Evolutionary conservation across 1,140 invertebrate genomes (phyloP).

Genomic region (Phenacoccus solenopsis): DNA sequence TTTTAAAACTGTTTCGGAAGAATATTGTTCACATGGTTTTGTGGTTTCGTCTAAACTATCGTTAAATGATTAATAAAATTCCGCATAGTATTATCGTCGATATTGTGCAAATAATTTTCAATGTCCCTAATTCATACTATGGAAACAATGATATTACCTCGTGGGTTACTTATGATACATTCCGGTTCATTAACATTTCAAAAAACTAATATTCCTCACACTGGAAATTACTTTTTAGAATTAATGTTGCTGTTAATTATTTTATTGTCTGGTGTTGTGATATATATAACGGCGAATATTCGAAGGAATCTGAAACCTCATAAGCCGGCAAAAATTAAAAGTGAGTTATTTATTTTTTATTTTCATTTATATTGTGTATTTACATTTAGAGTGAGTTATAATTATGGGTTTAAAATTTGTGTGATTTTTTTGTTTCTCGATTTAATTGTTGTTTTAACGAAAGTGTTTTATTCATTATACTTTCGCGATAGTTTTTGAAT

Average conservation of each 20-base stretch:
- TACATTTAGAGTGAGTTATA: too few relatives aligned
- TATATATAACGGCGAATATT: not conserved
- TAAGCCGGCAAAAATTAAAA: not conserved
- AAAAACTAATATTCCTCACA: not conserved
- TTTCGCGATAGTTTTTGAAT: too few relatives aligned
- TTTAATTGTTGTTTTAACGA: too few relatives aligned
- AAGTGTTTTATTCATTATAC: too few relatives aligned
- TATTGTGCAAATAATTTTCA: not conserved
- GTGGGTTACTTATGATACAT: conserved; percentile 2
- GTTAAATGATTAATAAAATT: not conserved
- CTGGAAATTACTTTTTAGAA: not conserved
- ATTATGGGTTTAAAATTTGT: too few relatives aligned
- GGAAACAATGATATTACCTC: not conserved
- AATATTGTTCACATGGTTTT: not conserved
- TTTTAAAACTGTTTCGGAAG: not conserved
- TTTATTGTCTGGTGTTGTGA: not conserved
- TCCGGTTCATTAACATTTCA: conserved; percentile 7
- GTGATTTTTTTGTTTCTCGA: too few relatives aligned
- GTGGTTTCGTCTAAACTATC: not conserved
- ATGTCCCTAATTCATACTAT: not conserved
- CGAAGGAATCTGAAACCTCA: not conserved
- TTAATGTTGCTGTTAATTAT: not conserved
- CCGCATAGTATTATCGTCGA: not conserved
- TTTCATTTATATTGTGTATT: too few relatives aligned
- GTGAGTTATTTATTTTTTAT: not conserved